Evolutionary conservation across 2,113 vertebrate genomes (phyloP), one percentile per base, ranked within the genome.

Genomic region (Bubo bubo): DNA sequence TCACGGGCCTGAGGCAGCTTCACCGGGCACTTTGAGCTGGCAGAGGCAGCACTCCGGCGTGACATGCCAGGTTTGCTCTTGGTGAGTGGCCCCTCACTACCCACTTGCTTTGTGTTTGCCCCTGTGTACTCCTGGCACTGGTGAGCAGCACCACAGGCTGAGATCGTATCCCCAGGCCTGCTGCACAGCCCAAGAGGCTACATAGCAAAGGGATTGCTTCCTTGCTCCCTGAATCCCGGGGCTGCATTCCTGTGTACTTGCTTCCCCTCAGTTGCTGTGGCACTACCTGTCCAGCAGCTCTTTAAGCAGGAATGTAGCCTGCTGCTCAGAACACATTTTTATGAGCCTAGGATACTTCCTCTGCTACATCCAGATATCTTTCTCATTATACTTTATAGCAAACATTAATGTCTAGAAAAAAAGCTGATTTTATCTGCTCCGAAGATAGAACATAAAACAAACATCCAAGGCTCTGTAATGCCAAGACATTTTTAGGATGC

Each of bases 371-470:
- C 91, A 74, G 43, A 76, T 95, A 74, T 82, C 82, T 92, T 77
- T 82, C 77, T 94, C 79, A 70, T 95, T 96, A 92, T 10, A 32
- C 58, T 97, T 94, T 88, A 63, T 22, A 85, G 37, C 66, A 83
- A 91, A 84, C 52, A 72, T 88, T 92, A 92, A 90, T 63, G 62
- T 49, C 68, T 83, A 87, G 72, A 4, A 83, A 90, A 91, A 75
- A 70, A 2, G 13, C 47, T 80, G 79, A 93, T 67, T 77, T 91
- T 83, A 90, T 94, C 86, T 72, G 28, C 49, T 97, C 79, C 82
- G 81, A 63, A 96, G 95, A 95, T 66, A 91, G 72, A 94, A 79
- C 64, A 63, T 95, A 93, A 96, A 93, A 45, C 79, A 92, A 96
- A 81, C 68, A 88, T 96, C 66, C 23, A 90, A 87, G 74, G 27